These are phyloP conservation scores for Xiphias gladius DNA, from an alignment of 2,113 vertebrate genomes.

Conservation along the genomic window DNA sequence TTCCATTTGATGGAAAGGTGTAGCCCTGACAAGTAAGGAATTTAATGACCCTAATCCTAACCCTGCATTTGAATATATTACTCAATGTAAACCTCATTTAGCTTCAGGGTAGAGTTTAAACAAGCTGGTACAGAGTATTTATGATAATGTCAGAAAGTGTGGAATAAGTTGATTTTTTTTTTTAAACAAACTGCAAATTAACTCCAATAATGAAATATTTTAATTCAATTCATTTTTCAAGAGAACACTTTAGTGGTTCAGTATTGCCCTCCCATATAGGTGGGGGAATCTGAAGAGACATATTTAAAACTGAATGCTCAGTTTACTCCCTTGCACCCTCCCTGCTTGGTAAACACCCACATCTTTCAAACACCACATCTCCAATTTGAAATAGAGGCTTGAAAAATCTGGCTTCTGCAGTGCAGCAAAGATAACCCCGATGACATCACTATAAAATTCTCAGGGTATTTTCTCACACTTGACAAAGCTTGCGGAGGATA, in stretches of 20 bases:
- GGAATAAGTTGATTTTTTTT: too few relatives aligned
- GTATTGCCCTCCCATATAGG: too few relatives aligned
- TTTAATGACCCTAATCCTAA: neutral
- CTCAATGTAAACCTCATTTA: neutral
- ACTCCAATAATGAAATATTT: neutral
- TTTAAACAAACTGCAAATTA: neutral
- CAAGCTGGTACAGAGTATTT: too few relatives aligned
- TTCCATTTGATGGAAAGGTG: neutral
- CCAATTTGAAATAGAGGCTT: neutral
- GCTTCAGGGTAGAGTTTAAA: too few relatives aligned
- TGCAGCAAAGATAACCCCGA: neutral
- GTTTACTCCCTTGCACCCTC: too few relatives aligned
- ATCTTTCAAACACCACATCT: neutral
- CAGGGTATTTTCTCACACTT: neutral
- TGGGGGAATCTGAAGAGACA: too few relatives aligned
- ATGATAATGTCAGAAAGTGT: neutral
- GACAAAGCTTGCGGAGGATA: neutral
- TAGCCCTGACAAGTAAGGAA: neutral
- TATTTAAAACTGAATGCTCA: too few relatives aligned
- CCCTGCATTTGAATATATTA: neutral
- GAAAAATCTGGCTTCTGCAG: neutral
- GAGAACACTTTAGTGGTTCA: too few relatives aligned
- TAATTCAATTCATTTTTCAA: neutral
- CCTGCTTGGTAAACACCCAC: neutral
- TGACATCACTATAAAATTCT: neutral